Conservation (phyloP, 1,140 invertebrate genomes). For the Drosophila rhopaloa region DNA sequence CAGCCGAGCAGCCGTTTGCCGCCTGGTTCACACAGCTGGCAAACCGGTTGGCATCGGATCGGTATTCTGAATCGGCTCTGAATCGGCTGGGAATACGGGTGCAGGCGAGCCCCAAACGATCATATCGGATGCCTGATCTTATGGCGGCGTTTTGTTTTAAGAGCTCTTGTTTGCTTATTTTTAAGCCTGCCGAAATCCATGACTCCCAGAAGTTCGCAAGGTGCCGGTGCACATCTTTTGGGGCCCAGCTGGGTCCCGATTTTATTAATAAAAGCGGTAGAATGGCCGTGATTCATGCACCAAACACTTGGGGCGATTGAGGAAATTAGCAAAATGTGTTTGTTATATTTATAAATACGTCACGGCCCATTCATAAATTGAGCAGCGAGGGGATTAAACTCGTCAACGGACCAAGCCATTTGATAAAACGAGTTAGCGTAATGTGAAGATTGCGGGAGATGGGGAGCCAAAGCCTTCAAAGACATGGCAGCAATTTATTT, state of each 20-base stretch:
- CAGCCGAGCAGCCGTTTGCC: conserved; percentile 32
- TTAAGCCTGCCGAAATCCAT: conserved; percentile 38
- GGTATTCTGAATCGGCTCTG: conserved; percentile 17
- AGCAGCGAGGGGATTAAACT: conserved; percentile 30
- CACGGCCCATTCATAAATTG: conserved; percentile 47
- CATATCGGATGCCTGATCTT: conserved; percentile 36
- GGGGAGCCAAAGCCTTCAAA: conserved; percentile 28
- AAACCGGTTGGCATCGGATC: conserved; percentile 55
- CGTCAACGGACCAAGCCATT: conserved; percentile 14
- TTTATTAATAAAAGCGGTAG: conserved; percentile 41
- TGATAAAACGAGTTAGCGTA: conserved; percentile 34
- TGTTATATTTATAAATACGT: conserved; percentile 45
- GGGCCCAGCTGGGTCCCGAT: conserved; percentile 25
- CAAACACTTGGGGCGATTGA: conserved; percentile 27
- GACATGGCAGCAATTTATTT: conserved; percentile 15
- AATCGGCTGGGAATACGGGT: conserved; percentile 1
- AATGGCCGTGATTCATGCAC: conserved; percentile 30
- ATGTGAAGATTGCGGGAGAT: not conserved
- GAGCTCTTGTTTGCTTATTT: conserved; percentile 41
- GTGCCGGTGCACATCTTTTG: conserved; percentile 26
- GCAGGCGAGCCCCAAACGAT: conserved; percentile 41
- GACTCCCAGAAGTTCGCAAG: conserved; percentile 27
- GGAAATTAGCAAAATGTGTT: conserved; percentile 41
- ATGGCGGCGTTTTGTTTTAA: conserved; percentile 30
- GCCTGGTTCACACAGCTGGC: conserved; percentile 62